phyloP scores from a whole-genome alignment of 2,888 invertebrate species.

The Rapana venosa region DNA sequence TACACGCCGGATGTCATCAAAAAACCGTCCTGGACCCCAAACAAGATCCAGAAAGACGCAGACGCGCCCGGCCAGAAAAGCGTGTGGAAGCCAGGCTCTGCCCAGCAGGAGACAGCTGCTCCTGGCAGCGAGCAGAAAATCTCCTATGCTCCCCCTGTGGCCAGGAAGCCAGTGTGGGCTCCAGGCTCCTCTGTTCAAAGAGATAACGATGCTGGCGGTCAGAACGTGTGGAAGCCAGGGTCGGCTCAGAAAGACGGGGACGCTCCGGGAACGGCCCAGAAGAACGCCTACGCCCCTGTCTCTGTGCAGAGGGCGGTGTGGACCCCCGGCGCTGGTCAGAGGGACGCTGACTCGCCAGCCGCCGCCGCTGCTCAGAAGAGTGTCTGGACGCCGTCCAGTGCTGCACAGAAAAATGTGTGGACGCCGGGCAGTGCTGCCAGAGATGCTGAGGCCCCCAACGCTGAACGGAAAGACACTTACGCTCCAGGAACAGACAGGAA shows the following conservation, averaged over 20 bases:
- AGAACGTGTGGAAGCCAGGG: background rate
- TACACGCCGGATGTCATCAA: background rate
- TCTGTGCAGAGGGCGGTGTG: constrained; percentile 9
- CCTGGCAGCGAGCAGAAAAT: background rate
- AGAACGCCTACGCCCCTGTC: background rate
- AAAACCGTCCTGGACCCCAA: background rate
- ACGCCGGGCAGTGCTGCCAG: background rate
- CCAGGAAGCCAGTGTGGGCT: background rate
- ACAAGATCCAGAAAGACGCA: background rate
- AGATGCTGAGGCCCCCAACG: background rate
- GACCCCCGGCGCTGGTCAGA: background rate
- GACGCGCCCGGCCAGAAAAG: background rate
- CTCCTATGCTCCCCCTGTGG: background rate
- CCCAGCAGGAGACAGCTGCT: background rate
- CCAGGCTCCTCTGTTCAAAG: background rate
- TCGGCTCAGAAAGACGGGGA: background rate
- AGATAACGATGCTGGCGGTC: background rate
- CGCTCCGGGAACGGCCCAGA: background rate
- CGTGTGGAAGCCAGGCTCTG: background rate
- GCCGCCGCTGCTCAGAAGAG: background rate
- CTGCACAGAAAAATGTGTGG: constrained; percentile 8
- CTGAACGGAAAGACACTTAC: background rate
- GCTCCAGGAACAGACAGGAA: background rate
- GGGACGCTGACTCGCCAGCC: background rate
- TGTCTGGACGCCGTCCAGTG: background rate